Evolutionary conservation across 2,113 vertebrate genomes (phyloP).

Genomic region (Tyrannus savana): DNA sequence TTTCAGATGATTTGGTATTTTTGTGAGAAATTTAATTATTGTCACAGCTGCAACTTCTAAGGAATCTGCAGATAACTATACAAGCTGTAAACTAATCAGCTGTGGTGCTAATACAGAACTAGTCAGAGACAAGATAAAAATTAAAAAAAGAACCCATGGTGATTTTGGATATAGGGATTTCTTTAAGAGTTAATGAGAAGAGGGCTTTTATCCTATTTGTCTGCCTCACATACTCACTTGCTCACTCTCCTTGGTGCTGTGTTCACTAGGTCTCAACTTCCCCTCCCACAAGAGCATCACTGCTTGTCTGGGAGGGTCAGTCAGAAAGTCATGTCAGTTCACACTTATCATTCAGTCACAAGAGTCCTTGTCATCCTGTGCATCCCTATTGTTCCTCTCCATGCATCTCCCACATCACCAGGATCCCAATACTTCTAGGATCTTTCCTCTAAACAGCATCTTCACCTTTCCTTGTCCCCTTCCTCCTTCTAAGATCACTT

Average conservation of each 20-base stretch:
- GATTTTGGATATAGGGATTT: background rate
- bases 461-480: background rate
- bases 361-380: background rate
- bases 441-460: background rate
- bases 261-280: background rate
- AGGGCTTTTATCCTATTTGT: background rate
- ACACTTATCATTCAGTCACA: background rate
- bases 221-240: background rate
- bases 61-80: background rate
- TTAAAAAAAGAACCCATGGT: background rate
- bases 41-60: background rate
- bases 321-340: background rate
- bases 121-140: background rate
- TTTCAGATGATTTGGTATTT: background rate
- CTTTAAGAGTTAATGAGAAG: background rate
- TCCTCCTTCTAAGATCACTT: background rate
- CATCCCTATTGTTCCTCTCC: background rate
- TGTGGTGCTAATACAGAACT: background rate
- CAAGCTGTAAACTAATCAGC: background rate
- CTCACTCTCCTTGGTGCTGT: accelerated
- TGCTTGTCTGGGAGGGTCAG: background rate
- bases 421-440: accelerated
- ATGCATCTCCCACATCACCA: accelerated
- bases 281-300: background rate
- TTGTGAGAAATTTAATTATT: background rate